Evolutionary conservation across 1,140 invertebrate species (phyloP).

Genomic region (Bombus consobrinus): DNA sequence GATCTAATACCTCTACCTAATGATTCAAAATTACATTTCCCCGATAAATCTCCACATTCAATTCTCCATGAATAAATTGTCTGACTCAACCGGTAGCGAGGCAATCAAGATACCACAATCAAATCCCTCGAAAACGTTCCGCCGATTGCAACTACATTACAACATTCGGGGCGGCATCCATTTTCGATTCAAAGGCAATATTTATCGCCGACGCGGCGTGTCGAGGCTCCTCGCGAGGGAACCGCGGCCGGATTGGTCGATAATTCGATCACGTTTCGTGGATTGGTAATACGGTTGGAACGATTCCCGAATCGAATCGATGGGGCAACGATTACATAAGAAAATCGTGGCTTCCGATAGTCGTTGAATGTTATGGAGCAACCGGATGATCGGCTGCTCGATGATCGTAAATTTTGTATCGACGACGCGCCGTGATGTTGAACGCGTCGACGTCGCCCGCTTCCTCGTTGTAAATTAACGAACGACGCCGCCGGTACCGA

Average conservation of each 20-base stretch:
- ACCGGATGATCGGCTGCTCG: background rate
- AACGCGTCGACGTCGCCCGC: background rate
- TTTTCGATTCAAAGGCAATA: background rate
- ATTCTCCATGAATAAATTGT: background rate
- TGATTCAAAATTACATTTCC: no score
- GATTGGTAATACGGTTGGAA: background rate
- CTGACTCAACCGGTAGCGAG: background rate
- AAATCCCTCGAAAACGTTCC: background rate
- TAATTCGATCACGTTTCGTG: conserved; percentile 36
- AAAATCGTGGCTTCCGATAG: background rate
- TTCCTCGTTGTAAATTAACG: conserved; percentile 49
- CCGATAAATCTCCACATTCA: no score
- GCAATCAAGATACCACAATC: background rate
- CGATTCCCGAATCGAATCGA: background rate
- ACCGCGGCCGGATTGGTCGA: background rate
- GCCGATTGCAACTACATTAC: background rate
- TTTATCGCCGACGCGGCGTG: conserved; percentile 4
- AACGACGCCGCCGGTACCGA: conserved; percentile 40
- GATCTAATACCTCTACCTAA: no score
- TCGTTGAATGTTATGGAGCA: background rate
- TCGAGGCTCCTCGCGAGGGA: background rate
- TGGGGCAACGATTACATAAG: conserved; percentile 10
- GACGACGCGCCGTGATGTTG: background rate
- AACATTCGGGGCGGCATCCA: background rate
- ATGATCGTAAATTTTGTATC: conserved; percentile 34